Evolutionary conservation across 2,113 vertebrate genomes (phyloP), one percentile per base, ranked within the genome.

Genomic region (Hemibagrus wyckioides): DNA sequence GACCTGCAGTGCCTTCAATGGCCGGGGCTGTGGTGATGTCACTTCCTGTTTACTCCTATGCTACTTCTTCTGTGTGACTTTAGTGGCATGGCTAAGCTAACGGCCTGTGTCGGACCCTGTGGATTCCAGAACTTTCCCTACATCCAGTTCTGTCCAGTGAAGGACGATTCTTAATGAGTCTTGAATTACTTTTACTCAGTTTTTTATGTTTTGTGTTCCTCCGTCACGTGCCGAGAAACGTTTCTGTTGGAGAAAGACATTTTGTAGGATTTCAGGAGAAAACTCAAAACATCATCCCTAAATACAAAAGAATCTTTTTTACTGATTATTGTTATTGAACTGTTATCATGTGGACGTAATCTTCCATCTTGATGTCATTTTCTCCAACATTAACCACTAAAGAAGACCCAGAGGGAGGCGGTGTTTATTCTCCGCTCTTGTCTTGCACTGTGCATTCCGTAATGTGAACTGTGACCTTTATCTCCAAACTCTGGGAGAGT

Each of bases 381-480:
- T 85, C 81, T 83, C 73, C 75, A 76, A 79, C 71, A 80, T 90
- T 86, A 90, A 92, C 90, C 91, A 92, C 91, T 92, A 92, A 91
- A 83, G 88, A 86, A 88, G 85, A 81, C 56, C 33, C 41, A 83
- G 63, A 69, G 36, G 25, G 80, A 88, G 76, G 39, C 65, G 52
- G 52, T 71, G 56, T 65, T 67, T 59, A 87, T 82, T 87, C 23
- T 8, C 81, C 1, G 6, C 83, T 48, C 48, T 77, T 33, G 2
- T 88, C 87, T 89, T 91, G 91, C 91, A 92, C 91, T 91, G 90
- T 91, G 88, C 90, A 89, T 92, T 91, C 91, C 90, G 85, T 88
- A 91, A 91, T 91, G 91, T 92, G 91, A 92, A 92, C 86, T 36
- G 80, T 82, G 86, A 89, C 82, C 23, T 80, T 82, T 85, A 84